phyloP scores from a whole-genome alignment of 2,888 invertebrate genomes.

The Apotomis capreana region DNA sequence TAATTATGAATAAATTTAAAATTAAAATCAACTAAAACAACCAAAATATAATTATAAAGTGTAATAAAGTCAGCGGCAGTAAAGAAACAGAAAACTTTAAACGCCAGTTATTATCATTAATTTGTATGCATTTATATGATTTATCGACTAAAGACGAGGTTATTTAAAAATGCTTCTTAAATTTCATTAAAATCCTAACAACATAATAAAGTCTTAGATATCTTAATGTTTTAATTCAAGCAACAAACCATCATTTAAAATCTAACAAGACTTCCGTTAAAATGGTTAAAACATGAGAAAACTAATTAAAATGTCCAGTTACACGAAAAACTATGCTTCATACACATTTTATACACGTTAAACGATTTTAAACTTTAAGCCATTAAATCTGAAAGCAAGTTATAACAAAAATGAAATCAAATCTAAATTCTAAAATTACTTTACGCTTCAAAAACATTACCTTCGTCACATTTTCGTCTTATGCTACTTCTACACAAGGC shows the following conservation, averaged over 20 bases:
- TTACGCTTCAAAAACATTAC: background rate
- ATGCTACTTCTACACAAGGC: background rate
- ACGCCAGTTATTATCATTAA: conserved; percentile 12
- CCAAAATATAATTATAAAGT: background rate
- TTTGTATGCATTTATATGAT: conserved; percentile 29
- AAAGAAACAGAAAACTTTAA: background rate
- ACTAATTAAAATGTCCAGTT: conserved; percentile 50
- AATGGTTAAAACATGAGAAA: conserved; percentile 48
- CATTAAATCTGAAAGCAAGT: conserved; percentile 32
- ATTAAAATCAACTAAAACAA: background rate
- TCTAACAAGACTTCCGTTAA: conserved; percentile 48
- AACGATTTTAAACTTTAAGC: conserved; percentile 26
- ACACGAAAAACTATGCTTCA: conserved; percentile 38
- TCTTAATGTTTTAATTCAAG: conserved; percentile 40
- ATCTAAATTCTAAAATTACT: conserved; percentile 7
- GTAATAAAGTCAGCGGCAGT: background rate
- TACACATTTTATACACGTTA: conserved; percentile 13
- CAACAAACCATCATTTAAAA: conserved; percentile 45
- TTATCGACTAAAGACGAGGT: conserved; percentile 18
- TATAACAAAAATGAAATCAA: conserved; percentile 20
- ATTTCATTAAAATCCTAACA: conserved; percentile 33
- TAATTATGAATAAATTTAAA: background rate
- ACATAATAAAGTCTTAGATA: conserved; percentile 32
- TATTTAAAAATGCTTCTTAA: conserved; percentile 24
- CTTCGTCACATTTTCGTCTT: background rate